A percentile compares a stretch with the other conserved stretches of the same genome.
These are phyloP conservation scores for Elgaria multicarinata DNA, from an alignment of 2,113 vertebrate genomes.

Conservation along the genomic window DNA sequence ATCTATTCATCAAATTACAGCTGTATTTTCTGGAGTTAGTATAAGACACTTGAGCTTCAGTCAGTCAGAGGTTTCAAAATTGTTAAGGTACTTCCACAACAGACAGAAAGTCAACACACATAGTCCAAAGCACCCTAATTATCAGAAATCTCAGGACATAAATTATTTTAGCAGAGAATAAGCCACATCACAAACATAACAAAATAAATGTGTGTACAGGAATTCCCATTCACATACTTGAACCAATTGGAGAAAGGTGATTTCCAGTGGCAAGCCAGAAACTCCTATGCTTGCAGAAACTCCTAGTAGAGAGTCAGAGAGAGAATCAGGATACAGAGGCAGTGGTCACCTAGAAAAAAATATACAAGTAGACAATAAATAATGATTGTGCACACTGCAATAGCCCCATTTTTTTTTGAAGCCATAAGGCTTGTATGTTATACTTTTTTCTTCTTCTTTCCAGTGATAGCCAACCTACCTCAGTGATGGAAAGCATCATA, in stretches of 20 bases:
- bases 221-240: not conserved
- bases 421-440: not conserved
- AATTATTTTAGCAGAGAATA: not conserved
- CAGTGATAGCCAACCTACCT: not conserved
- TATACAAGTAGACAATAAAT: not conserved
- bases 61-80: not conserved
- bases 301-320: not conserved
- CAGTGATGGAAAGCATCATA: not conserved
- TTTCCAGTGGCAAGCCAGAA: not conserved
- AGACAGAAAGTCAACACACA: not conserved
- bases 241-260: not conserved
- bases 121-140: not conserved
- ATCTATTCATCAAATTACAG: not conserved
- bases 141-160: not conserved
- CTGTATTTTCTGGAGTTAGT: not conserved
- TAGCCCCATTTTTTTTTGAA: not conserved
- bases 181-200: not conserved
- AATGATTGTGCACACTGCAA: not conserved
- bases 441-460: not conserved
- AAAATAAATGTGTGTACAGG: not conserved
- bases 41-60: constrained; percentile 1
- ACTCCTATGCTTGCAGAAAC: not conserved
- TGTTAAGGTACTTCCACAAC: not conserved
- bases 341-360: not conserved
- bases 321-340: not conserved